Conservation (phyloP, 92 coral and sea anemone genomes). For the Palythoa grandis region DNA sequence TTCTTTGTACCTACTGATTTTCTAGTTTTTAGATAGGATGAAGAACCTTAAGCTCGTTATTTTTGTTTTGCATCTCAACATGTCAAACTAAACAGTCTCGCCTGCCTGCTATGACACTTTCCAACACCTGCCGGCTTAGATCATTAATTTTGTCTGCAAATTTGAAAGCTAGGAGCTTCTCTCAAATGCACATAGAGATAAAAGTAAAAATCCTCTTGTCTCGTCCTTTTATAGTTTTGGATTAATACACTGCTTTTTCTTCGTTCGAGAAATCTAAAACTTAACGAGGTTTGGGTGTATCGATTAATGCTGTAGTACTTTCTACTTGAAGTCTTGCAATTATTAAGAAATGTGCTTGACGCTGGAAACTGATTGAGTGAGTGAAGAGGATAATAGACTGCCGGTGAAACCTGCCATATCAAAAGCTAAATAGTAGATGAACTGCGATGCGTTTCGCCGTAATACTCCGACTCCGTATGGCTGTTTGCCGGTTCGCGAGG, state of each 20-base stretch:
- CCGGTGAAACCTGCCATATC: not conserved
- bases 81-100: conserved; percentile 34
- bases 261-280: not conserved
- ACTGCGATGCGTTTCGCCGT: not conserved
- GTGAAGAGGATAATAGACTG: conserved; percentile 3
- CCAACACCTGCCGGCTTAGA: conserved; percentile 34
- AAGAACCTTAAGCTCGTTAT: conserved; percentile 11
- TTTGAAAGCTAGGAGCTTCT: conserved; percentile 31
- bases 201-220: not conserved
- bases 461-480: not conserved
- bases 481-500: not conserved
- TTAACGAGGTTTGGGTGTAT: not conserved
- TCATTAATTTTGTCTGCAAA: conserved; percentile 41
- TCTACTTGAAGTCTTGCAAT: not conserved
- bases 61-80: conserved; percentile 25
- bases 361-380: not conserved
- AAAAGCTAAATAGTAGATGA: conserved; percentile 1
- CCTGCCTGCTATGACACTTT: not conserved
- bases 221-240: not conserved
- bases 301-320: not conserved
- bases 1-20: not conserved
- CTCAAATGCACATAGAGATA: not conserved
- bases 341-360: not conserved
- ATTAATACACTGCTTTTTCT: not conserved
- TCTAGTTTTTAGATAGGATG: conserved; percentile 2